Conservation (phyloP, 2,113 vertebrate genomes). For the Bujurquina vittata region DNA sequence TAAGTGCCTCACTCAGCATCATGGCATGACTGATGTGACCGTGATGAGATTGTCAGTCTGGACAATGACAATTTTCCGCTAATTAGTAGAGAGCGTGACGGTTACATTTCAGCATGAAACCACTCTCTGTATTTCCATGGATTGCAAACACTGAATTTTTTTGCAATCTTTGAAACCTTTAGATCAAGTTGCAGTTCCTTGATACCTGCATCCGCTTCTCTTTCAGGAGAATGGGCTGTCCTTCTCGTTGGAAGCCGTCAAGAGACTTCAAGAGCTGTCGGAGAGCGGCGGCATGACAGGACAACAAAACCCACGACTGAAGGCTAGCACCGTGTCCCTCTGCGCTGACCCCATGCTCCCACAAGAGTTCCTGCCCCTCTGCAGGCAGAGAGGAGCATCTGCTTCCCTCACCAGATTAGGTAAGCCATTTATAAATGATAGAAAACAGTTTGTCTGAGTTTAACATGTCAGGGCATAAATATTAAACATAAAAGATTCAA, state of each 20-base stretch:
- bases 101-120: not conserved
- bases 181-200: not conserved
- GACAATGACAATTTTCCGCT: not conserved
- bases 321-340: not conserved
- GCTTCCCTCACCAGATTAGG: conserved; percentile 77
- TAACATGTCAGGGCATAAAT: not conserved
- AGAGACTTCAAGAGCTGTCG: conserved; percentile 79
- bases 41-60: not conserved
- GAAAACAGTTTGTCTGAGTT: not conserved
- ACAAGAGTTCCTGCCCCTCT: conserved; percentile 78
- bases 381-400: conserved; percentile 67
- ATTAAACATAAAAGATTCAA: not conserved
- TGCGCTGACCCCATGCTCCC: conserved; percentile 80
- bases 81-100: not conserved
- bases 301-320: conserved; percentile 32
- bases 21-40: not conserved
- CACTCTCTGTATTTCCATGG: no score
- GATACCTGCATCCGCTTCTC: not conserved
- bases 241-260: conserved; percentile 84
- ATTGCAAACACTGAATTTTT: not conserved
- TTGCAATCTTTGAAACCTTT: not conserved
- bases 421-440: conserved; percentile 50
- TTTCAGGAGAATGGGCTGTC: conserved; percentile 82
- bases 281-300: not conserved
- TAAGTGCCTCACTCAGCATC: conserved; percentile 50